Base-by-base conservation (phyloP, 2,888 invertebrate species). In the Ctenicera cuprea region DNA sequence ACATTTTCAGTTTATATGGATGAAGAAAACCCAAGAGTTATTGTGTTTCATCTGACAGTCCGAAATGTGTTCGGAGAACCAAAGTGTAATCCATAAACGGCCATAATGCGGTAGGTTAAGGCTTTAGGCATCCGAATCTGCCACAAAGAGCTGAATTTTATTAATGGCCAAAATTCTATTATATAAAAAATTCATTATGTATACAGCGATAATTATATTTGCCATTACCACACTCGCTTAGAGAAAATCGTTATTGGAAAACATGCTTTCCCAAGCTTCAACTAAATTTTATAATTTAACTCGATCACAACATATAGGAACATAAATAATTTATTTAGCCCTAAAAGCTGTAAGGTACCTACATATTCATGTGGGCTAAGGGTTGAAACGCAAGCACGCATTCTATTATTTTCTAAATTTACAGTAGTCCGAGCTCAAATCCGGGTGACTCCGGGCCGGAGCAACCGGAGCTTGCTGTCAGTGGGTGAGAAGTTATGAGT, bases 401-500 rank as follows among this genome's bases (percentile, higher is more conserved):
- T 61, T 41, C 41, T 20, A 61, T 61, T 61, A 61, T 57, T 57
- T 57, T 33, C 33, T 57, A 33, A 57, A 57, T 57, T 30, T 22
- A 22, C 41, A 20, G n/a, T n/a, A 38, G 61, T 61, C 61, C 61
- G 11, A 22, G 41, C 41, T 22, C 18, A 61, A 61, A 41, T 41
- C 41, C 61, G 41, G 61, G 59, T 16, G 16, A 59, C 33, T 38
- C 20, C 12, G 41, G 12, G 20, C 20, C 37, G 67, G 30, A 20
- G 45, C 20, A 50, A 18, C 22, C 68, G 41, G 20, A 59, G 26
- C 26, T 37, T 41, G 30, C 62, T 62, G 69, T 69, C 69, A 62
- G 48, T 45, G 30, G 50, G 59, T 33, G 45, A 59, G 59, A 62
- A 69, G 69, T 62, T 68, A 68, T 61, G 59, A 61, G 33, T 48